Conservation (phyloP, 2,113 vertebrate genomes). For the Lasiurus cinereus region DNA sequence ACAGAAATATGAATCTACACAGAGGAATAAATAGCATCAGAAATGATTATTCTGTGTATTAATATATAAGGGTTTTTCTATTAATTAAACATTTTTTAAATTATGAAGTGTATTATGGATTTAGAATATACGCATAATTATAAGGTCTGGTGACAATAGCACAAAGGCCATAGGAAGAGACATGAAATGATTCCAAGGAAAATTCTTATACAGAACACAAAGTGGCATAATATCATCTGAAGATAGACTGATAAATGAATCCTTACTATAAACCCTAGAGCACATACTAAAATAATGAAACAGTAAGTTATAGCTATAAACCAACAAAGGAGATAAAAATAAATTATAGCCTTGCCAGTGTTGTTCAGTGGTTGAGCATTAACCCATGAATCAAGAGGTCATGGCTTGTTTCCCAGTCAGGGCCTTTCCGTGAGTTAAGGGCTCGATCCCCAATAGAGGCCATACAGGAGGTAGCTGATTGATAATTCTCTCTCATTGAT, state of each 20-base stretch:
- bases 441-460: too few species aligned
- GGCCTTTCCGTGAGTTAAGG: too few species aligned
- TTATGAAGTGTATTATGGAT: not conserved
- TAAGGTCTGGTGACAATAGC: not conserved
- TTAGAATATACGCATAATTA: not conserved
- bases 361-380: too few species aligned
- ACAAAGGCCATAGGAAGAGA: not conserved
- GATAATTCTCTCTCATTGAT: too few species aligned
- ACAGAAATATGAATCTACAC: not conserved
- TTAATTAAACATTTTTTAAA: not conserved
- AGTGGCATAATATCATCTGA: not conserved
- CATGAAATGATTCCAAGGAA: not conserved
- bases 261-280: not conserved
- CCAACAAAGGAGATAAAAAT: slow-evolving; percentile 6
- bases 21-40: not conserved
- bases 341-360: too few species aligned
- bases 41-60: not conserved
- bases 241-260: not conserved
- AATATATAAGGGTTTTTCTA: not conserved
- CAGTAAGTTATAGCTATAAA: not conserved
- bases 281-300: not conserved
- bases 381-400: too few species aligned
- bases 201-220: not conserved
- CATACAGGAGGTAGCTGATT: too few species aligned
- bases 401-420: too few species aligned